Percentiles rank a stretch among this genome's conserved stretches.
These are phyloP conservation scores for Dioctria linearis DNA, from an alignment of 2,888 invertebrate genomes.

Conservation along the genomic window DNA sequence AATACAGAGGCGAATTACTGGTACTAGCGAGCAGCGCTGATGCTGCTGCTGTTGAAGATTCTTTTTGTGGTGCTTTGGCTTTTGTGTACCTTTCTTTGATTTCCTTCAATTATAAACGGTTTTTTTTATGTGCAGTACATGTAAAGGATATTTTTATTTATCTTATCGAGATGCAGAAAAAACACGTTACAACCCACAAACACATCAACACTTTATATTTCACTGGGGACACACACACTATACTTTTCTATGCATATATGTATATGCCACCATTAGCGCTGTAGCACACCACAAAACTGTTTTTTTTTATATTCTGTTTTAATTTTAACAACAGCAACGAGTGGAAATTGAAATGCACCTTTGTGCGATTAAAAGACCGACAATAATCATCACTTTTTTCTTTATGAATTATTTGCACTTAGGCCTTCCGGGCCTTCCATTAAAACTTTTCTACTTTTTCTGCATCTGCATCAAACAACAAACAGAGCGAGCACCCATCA, in stretches of 20 bases:
- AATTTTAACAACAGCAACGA: too few species aligned
- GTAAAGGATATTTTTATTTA: constrained; percentile 9
- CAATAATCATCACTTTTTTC: neutral
- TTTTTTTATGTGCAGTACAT: too few species aligned
- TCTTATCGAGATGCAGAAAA: neutral
- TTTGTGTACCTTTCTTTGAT: too few species aligned
- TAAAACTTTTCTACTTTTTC: constrained; percentile 19
- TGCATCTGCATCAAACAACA: neutral
- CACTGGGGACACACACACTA: neutral
- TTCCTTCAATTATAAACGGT: too few species aligned
- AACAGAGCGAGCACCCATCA: too few species aligned
- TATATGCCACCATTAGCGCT: too few species aligned
- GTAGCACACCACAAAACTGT: neutral
- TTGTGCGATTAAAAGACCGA: neutral
- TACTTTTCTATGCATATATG: neutral
- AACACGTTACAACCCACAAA: neutral
- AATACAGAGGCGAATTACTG: too few species aligned
- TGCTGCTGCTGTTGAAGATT: too few species aligned
- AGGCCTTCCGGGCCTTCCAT: neutral
- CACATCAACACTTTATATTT: neutral
- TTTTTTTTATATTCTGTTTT: neutral
- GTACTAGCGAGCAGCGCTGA: too few species aligned
- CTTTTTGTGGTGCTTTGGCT: too few species aligned
- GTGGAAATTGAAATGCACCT: constrained; percentile 21
- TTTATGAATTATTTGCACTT: neutral